Evolutionary conservation across 2,888 invertebrate genomes (phyloP), one percentile per base, ranked within the genome.

Genomic region (Antheraea yamamai): DNA sequence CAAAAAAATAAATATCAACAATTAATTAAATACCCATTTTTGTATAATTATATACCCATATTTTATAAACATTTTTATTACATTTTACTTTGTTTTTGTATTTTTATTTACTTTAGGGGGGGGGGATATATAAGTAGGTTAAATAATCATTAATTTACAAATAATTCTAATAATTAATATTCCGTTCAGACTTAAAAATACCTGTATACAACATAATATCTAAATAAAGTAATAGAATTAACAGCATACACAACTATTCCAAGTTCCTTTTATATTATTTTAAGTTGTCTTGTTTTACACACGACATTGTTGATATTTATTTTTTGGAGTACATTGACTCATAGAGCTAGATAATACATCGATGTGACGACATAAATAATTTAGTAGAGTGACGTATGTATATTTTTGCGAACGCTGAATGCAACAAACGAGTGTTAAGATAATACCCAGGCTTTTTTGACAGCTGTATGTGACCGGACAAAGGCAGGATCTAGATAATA

Each of bases 401-500:
- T 75, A 76, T 81, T 81, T 86, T 81, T 77, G 79, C 78, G 76
- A 79, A 78, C 78, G 74, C 74, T 78, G 76, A 78, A 78, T 79
- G 78, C 81, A 75, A 76, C 76, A 77, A 76, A 76, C 75, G 81
- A 80, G 81, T 81, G 80, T 76, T 80, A 78, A 84, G 87, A 85
- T 86, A 87, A 87, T 87, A 88, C 88, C 83, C 88, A 89, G 89
- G 90, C 89, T 91, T 90, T 89, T 89, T 90, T 52, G 52, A 73
- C 70, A 70, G 75, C 70, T 55, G 75, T 68, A 68, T 73, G 68
- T 75, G 85, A 85, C 88, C 87, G 90, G 89, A 92, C 92, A 92
- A 92, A 93, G 90, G 89, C 92, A 92, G 93, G 93, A 92, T 91
- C 90, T 91, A 91, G 92, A 91, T 93, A 94, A 93, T 94, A 39